Base-by-base conservation (phyloP, 2,888 invertebrate species). In the Ecliptopera silaceata region DNA sequence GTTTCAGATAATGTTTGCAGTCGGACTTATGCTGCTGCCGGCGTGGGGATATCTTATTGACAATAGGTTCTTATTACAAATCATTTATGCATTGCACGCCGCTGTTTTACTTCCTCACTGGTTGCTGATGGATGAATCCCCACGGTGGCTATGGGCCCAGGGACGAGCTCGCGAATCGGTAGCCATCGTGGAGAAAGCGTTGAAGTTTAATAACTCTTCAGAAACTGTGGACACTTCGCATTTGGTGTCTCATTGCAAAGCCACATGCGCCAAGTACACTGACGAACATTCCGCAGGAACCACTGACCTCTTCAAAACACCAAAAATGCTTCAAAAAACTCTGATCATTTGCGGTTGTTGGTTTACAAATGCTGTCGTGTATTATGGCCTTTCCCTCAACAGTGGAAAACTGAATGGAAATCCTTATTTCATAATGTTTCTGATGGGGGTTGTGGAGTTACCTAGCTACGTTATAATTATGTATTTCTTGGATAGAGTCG, bases 41-140 rank as follows among this genome's bases (percentile, higher is more conserved):
- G 94, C 93, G 3, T 97, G 97, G 96, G 97, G 96, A 41, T 94
- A 94, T 39, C 70, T 96, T 2, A 94, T 97, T 56, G 93, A 94
- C 43, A 56, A 97, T 74, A 91, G 95, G 61, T 93, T 94, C 78
- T 87, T 94, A 74, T 90, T 97, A 39, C 97, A 97, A 88, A 92
- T 96, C 5, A 82, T 95, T 1, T 96, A 96, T 76, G 97, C 95
- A 0, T 79, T 95, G 47, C 97, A 97, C 75, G 94, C 95, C 46
- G 84, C 92, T 2, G 72, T 96, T 0, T 88, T 97, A 18, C 80
- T 97, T 51, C 95, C 94, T 12, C 96, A 97, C 78, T 96, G 95
- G 94, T 94, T 97, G 93, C 74, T 96, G 22, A 95, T 97, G 93
- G 97, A 97, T 70, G 97, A 97, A 84, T 97, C 97, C 26, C 96